Base-by-base conservation (phyloP, 1,140 invertebrate genomes). In the Drosophila ficusphila region DNA sequence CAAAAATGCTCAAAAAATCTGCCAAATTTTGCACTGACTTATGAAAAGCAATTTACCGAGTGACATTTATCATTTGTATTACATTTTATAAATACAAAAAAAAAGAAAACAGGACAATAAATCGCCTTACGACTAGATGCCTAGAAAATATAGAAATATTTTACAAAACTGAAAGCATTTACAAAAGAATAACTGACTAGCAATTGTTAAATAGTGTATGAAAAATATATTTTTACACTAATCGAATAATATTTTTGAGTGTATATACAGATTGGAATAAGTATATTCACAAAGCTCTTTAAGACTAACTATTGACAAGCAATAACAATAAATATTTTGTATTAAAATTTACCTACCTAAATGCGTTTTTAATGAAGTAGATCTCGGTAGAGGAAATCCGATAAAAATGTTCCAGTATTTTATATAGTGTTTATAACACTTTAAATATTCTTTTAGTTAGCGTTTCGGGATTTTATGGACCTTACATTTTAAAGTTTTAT, bases 131-230 rank as follows among this genome's bases (percentile, higher is more conserved):
- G 38, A 27, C 62, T 39, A 46, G 31, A 52, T 70, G 53, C 69
- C 67, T 71, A 51, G 18, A 72, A 72, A 72, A 57, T 72, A 69
- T 57, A 36, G 1, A 69, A 69, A 16, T 69, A 70, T 65, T 70
- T 70, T 68, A 57, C 49, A 70, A 48, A 67, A 27, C 14, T 34
- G 4, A 64, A 23, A 41, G 60, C 27, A 64, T 65, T 67, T 52
- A 65, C 34, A 51, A 67, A 49, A 62, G 4, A 23, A 39, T 27
- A 61, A 39, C 53, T 36, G 56, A 72, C 56, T 72, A 61, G 67
- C 47, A 60, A 71, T 72, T 72, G 67, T 72, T 72, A 71, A 23
- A 56, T n/a, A 71, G 53, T 72, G 67, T 72, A 71, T 72, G 5
- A 25, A 42, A 42, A 19, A n/a, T 18, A 2, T n/a, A 29, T 60